Percentiles rank a stretch among this genome's conserved stretches.
Conservation (phyloP, 2,797 vertebrate species). For the Danio choprae region DNA sequence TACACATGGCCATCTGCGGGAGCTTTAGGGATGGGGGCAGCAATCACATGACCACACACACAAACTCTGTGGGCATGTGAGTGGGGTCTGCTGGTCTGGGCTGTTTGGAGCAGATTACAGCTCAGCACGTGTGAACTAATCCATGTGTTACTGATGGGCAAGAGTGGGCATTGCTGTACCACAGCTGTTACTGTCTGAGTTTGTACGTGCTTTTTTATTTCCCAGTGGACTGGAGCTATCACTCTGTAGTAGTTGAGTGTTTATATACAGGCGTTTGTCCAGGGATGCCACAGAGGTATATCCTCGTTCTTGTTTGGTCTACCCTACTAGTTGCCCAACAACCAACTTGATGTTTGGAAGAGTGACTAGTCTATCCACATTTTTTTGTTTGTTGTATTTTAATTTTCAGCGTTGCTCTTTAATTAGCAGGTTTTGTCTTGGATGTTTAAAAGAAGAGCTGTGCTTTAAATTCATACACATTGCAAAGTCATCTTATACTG, state of each 20-base stretch:
- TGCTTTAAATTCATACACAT: neutral
- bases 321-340: neutral
- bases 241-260: neutral
- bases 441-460: neutral
- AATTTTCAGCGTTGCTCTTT: neutral
- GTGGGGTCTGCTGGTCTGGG: slow-evolving; percentile 45
- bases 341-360: neutral
- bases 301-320: neutral
- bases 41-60: slow-evolving; percentile 42
- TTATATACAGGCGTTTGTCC: neutral
- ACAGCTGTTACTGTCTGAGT: slow-evolving; percentile 60
- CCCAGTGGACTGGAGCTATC: neutral
- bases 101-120: slow-evolving; percentile 76
- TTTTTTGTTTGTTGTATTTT: neutral
- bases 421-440: neutral
- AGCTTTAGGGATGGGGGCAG: slow-evolving; percentile 57
- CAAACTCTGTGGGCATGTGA: slow-evolving; percentile 50
- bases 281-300: neutral
- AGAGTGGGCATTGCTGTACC: slow-evolving; percentile 59
- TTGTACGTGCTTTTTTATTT: slow-evolving; percentile 17
- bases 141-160: slow-evolving; percentile 74
- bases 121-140: slow-evolving; percentile 81
- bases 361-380: neutral
- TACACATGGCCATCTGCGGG: slow-evolving; percentile 62
- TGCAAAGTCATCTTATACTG: no score